Conservation (phyloP, 2,888 invertebrate genomes). For the Drosophila colorata region DNA sequence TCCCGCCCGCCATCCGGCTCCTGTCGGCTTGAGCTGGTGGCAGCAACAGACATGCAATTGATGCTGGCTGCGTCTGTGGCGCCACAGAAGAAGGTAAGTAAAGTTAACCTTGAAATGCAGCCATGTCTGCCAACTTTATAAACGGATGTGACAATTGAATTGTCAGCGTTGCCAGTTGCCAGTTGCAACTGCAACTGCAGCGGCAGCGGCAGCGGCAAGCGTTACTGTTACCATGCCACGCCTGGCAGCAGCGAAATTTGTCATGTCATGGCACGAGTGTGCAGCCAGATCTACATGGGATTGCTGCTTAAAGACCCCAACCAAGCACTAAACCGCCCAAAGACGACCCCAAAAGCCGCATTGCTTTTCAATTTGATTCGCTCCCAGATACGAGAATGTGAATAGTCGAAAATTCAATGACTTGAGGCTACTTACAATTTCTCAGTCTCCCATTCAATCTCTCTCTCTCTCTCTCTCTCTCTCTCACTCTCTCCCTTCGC, state of each 20-base stretch:
- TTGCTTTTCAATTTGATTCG: constrained; percentile 65
- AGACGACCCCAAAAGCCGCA: constrained; percentile 27
- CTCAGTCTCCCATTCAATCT: background rate
- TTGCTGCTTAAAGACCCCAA: constrained; percentile 36
- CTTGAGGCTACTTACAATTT: constrained; percentile 24
- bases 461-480: background rate
- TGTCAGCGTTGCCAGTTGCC: constrained; percentile 47
- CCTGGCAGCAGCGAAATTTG: constrained; percentile 54
- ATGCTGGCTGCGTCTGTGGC: constrained; percentile 19
- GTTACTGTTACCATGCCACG: constrained; percentile 26
- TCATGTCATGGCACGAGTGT: constrained; percentile 53
- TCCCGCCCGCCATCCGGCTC: too few relatives aligned
- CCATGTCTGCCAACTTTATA: constrained; percentile 71
- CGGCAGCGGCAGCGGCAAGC: constrained; percentile 13
- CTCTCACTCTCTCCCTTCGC: too few relatives aligned
- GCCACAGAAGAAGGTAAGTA: constrained; percentile 13
- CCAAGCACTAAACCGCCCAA: background rate
- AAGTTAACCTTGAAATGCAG: constrained; percentile 67
- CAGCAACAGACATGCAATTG: too few relatives aligned
- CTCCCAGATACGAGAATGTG: constrained; percentile 46
- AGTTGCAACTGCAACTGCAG: constrained; percentile 4
- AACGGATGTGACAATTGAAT: constrained; percentile 74
- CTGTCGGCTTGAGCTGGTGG: too few relatives aligned
- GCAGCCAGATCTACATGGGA: constrained; percentile 32
- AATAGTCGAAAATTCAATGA: constrained; percentile 32